Conservation (phyloP, 2,888 invertebrate species). For the Noctua janthina region DNA sequence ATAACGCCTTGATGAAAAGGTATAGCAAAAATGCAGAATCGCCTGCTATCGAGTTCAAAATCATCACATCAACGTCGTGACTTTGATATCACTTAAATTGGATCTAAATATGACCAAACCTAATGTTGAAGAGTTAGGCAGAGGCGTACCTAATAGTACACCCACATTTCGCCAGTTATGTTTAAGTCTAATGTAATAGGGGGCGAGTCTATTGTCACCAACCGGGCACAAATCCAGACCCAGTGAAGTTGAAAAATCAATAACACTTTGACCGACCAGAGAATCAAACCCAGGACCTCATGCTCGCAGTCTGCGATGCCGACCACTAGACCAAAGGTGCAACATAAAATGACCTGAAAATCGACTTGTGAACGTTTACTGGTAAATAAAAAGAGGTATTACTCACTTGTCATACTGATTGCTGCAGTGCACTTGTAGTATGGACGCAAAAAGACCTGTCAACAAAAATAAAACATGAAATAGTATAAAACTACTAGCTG, state of each 20-base stretch:
- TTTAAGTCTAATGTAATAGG: neutral
- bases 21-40: slow-evolving; percentile 16
- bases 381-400: neutral
- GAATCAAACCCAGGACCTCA: neutral
- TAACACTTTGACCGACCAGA: neutral
- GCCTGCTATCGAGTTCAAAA: neutral
- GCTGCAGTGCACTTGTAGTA: slow-evolving; percentile 72
- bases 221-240: neutral
- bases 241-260: neutral
- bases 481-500: neutral
- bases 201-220: neutral
- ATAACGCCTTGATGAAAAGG: slow-evolving; percentile 22
- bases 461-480: slow-evolving; percentile 53
- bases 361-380: neutral
- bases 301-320: neutral
- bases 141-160: neutral
- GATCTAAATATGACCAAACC: neutral
- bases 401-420: slow-evolving; percentile 82
- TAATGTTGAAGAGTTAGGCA: neutral
- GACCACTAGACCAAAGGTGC: neutral
- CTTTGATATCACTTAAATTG: neutral
- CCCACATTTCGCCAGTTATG: neutral
- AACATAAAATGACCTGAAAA: neutral
- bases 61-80: neutral
- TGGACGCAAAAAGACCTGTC: slow-evolving; percentile 77